Conservation (phyloP, 2,888 invertebrate species). For the Dorcus hopei region DNA sequence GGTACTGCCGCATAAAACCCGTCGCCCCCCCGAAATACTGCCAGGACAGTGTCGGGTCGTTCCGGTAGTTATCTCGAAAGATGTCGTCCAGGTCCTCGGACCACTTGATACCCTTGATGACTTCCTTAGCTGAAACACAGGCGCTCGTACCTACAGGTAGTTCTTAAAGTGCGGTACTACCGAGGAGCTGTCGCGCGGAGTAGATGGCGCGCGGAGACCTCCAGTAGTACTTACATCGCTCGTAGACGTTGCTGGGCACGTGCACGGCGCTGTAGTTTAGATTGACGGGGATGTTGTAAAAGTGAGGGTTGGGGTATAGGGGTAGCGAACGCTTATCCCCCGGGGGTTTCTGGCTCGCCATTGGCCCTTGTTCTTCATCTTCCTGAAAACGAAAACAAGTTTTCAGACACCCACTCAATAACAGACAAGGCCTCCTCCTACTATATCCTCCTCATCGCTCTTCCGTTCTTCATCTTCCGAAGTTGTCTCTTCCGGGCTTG, state of each 20-base stretch:
- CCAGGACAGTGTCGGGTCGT: slow-evolving; percentile 89
- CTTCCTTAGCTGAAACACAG: slow-evolving; percentile 65
- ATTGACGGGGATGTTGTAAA: slow-evolving; percentile 75
- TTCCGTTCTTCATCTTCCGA: background rate
- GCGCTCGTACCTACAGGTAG: no score
- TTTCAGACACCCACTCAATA: no score
- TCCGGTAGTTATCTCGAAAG: slow-evolving; percentile 82
- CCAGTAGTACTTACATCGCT: slow-evolving; percentile 63
- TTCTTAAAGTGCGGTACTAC: no score
- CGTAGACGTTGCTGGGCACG: slow-evolving; percentile 94
- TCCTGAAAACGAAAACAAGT: slow-evolving; percentile 27
- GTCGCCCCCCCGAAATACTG: slow-evolving; percentile 97
- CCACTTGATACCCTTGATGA: slow-evolving; percentile 93
- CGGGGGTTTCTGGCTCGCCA: slow-evolving; percentile 51
- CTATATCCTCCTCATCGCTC: background rate
- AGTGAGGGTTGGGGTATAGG: slow-evolving; percentile 68
- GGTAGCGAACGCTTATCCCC: slow-evolving; percentile 57
- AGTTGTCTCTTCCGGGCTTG: slow-evolving; percentile 14
- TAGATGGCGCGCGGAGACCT: no score
- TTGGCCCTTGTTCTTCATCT: slow-evolving; percentile 44
- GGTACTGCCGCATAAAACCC: slow-evolving; percentile 96
- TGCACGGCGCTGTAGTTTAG: slow-evolving; percentile 84
- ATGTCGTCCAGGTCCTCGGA: slow-evolving; percentile 87
- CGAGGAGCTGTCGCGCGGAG: no score
- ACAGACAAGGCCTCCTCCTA: background rate